These are phyloP conservation scores for Coelopa frigida DNA, from an alignment of 1,140 invertebrate species.

Conservation along the genomic window DNA sequence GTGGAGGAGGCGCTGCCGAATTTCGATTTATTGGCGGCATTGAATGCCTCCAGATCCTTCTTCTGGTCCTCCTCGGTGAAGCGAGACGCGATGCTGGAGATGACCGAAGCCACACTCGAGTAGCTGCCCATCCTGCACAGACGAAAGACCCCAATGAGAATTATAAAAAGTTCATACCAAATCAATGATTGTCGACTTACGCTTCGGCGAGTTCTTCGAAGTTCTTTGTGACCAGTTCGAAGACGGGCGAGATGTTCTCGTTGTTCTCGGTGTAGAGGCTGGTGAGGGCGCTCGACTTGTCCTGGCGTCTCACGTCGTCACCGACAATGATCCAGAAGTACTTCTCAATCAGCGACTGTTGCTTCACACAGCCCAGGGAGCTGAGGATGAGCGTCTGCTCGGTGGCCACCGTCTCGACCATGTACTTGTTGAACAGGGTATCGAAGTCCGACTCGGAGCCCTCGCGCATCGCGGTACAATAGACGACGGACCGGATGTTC, in stretches of 20 bases:
- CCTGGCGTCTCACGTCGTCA: constrained; percentile 43
- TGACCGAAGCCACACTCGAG: constrained; percentile 41
- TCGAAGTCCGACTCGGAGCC: constrained; percentile 47
- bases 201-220: constrained; percentile 37
- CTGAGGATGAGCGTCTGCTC: constrained; percentile 53
- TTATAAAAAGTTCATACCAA: no score
- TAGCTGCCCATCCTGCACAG: constrained; percentile 37
- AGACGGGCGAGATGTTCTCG: constrained; percentile 43
- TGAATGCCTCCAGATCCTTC: constrained; percentile 26
- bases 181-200: constrained; percentile 43
- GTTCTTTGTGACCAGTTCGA: constrained; percentile 47
- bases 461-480: constrained; percentile 50
- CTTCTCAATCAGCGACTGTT: constrained; percentile 39
- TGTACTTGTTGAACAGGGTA: constrained; percentile 48
- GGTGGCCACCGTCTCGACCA: constrained; percentile 45
- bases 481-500: constrained; percentile 53
- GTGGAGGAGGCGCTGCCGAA: constrained; percentile 27
- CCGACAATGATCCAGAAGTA: constrained; percentile 31
- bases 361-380: constrained; percentile 52
- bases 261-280: constrained; percentile 44
- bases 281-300: constrained; percentile 40
- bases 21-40: constrained; percentile 14
- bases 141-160: constrained; percentile 4
- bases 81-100: constrained; percentile 46
- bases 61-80: constrained; percentile 46